phyloP scores from a whole-genome alignment of 2,113 vertebrate genomes.

The Opisthocomus hoazin region DNA sequence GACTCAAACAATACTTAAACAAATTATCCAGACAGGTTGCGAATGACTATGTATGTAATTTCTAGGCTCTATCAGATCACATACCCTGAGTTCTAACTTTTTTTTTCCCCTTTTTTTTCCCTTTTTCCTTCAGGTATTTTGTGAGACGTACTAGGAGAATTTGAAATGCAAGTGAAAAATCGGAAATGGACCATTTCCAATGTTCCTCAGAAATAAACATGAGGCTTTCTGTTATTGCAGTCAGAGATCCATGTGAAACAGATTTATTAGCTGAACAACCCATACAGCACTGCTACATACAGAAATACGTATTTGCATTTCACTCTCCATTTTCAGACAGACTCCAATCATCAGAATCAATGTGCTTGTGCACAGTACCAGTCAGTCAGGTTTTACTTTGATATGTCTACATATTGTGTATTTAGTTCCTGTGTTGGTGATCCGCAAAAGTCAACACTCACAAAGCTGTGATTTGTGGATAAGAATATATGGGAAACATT shows the following conservation, averaged over 20 bases:
- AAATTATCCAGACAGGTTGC: not conserved
- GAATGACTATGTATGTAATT: not conserved
- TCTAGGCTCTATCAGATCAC: not conserved
- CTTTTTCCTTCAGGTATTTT: not conserved
- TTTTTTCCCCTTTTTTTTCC: not conserved
- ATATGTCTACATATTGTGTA: not conserved
- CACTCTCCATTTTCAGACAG: not conserved
- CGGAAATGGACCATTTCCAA: not conserved
- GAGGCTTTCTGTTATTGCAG: not conserved
- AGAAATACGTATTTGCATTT: not conserved
- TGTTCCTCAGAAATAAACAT: not conserved
- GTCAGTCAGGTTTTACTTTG: not conserved
- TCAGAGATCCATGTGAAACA: not conserved
- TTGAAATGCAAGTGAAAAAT: not conserved
- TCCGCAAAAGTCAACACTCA: not conserved
- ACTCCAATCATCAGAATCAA: not conserved
- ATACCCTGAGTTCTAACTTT: not conserved
- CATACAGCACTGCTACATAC: not conserved
- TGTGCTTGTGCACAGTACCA: not conserved
- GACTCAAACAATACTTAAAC: not conserved
- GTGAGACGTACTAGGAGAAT: not conserved
- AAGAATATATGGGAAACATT: not conserved
- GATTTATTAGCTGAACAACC: not conserved
- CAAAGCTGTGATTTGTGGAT: not conserved
- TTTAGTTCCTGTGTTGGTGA: not conserved